Evolutionary conservation across 2,797 vertebrate genomes (phyloP).

Genomic region (Gouania willdenowi): DNA sequence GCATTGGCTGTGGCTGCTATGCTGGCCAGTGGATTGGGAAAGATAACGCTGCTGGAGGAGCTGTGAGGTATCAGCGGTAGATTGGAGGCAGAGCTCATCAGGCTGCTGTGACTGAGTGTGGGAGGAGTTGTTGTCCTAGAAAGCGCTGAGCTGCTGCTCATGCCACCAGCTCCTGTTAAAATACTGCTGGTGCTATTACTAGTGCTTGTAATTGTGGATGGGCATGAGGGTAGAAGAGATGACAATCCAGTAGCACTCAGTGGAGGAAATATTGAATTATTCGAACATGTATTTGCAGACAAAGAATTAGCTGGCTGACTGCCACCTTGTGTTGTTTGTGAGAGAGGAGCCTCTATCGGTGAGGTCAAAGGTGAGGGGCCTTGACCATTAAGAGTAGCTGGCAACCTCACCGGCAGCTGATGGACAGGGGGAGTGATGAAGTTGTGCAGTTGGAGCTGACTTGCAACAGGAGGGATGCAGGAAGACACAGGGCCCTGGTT

Average conservation of each 20-base stretch:
- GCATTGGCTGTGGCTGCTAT: slow-evolving; percentile 97
- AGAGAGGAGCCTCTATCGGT: slow-evolving; percentile 78
- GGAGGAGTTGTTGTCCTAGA: slow-evolving; percentile 86
- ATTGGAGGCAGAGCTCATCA: slow-evolving; percentile 84
- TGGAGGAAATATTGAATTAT: slow-evolving; percentile 70
- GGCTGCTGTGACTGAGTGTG: slow-evolving; percentile 82
- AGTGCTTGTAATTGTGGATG: slow-evolving; percentile 70
- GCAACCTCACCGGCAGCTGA: slow-evolving; percentile 84
- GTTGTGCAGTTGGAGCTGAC: slow-evolving; percentile 85
- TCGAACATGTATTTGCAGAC: slow-evolving; percentile 71
- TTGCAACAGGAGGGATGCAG: slow-evolving; percentile 72
- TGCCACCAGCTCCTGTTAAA: slow-evolving; percentile 52
- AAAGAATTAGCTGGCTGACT: slow-evolving; percentile 79
- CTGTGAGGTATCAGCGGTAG: slow-evolving; percentile 97
- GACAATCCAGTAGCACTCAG: slow-evolving; percentile 71
- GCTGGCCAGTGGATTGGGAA: slow-evolving; percentile 96
- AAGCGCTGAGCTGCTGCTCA: slow-evolving; percentile 71
- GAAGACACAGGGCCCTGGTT: slow-evolving; percentile 69
- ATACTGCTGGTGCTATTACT: slow-evolving; percentile 58
- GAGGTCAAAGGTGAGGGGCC: slow-evolving; percentile 69
- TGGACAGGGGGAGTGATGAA: slow-evolving; percentile 84
- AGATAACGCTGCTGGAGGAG: slow-evolving; percentile 94
- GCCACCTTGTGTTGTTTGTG: slow-evolving; percentile 79
- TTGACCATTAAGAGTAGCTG: slow-evolving; percentile 74
- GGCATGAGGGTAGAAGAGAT: slow-evolving; percentile 73